These are phyloP conservation scores for Emydocephalus ijimae DNA, from an alignment of 2,113 vertebrate species.

Conservation along the genomic window DNA sequence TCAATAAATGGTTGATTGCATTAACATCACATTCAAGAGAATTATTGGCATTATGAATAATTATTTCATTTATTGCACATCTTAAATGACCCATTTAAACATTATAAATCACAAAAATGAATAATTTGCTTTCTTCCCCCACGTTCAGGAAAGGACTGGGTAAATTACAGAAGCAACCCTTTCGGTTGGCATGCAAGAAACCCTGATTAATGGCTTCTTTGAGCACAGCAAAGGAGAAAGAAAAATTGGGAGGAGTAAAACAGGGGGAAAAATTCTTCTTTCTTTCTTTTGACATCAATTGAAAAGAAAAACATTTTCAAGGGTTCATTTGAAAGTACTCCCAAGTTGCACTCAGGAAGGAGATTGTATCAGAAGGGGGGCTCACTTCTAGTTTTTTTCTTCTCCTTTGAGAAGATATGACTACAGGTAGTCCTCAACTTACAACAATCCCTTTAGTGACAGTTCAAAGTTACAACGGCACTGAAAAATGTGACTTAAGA, in stretches of 20 bases:
- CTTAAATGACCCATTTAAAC: conserved; percentile 58
- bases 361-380: conserved; percentile 62
- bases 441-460: too few species aligned
- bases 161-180: conserved; percentile 42
- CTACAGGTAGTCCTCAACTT: conserved; percentile 35
- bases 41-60: conserved; percentile 58
- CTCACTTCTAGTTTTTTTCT: conserved; percentile 52
- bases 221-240: conserved; percentile 34
- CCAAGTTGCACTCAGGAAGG: conserved; percentile 52
- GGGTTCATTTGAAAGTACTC: conserved; percentile 53
- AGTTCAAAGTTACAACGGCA: too few species aligned
- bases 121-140: conserved; percentile 19
- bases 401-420: conserved; percentile 62
- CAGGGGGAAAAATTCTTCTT: conserved; percentile 10
- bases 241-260: conserved; percentile 51
- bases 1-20: conserved; percentile 56
- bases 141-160: conserved; percentile 31
- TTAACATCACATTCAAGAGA: conserved; percentile 54
- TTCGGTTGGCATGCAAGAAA: conserved; percentile 28
- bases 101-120: conserved; percentile 43
- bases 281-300: conserved; percentile 53
- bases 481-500: too few species aligned
- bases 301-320: conserved; percentile 34
- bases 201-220: conserved; percentile 54
- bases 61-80: conserved; percentile 58